Base-by-base conservation (phyloP, 2,888 invertebrate genomes). In the Pyralis farinalis region DNA sequence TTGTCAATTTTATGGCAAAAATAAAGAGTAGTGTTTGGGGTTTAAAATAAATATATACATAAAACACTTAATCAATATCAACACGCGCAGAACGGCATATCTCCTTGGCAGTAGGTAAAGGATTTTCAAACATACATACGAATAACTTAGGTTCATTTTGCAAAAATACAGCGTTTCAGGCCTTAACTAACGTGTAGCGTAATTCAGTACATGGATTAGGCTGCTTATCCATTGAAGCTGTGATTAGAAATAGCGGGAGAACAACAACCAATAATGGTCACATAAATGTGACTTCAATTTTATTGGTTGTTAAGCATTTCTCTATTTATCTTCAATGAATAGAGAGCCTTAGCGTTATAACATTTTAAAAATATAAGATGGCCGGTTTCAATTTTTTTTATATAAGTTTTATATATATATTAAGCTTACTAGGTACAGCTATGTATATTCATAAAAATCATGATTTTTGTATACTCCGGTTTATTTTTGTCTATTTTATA, bases 161-260 rank as follows among this genome's bases (percentile, higher is more conserved):
- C 84, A 84, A 84, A 84, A 84, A 83, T 83, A 84, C 79, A 76
- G 79, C 75, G 59, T 58, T 58, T 57, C 58, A 65, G 60, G 71
- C 63, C 69, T 74, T 77, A 77, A 57, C 52, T 57, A 66, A 60
- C 67, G 61, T 46, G 55, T 69, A 72, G 70, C 67, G 53, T 63
- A 52, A 61, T 56, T 77, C 72, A 77, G 72, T 82, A 81, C 78
- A 65, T 61, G 71, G 55, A 45, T 25, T 25, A 16, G 16, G 16
- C 16, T 16, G 16, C 2, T 16, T 16, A 16, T 16, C 16, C 16
- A 16, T 16, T 16, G 16, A 16, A 16, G 16, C 2, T 16, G 16
- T 3, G 16, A 16, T 4, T 16, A 16, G 16, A 2, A 16, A 16
- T n/a, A 16, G 16, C 16, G 16, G 16, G 2, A 16, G n/a, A 16